Evolutionary conservation across 2,888 invertebrate species (phyloP).

Genomic region (Drosophila fungiperda): DNA sequence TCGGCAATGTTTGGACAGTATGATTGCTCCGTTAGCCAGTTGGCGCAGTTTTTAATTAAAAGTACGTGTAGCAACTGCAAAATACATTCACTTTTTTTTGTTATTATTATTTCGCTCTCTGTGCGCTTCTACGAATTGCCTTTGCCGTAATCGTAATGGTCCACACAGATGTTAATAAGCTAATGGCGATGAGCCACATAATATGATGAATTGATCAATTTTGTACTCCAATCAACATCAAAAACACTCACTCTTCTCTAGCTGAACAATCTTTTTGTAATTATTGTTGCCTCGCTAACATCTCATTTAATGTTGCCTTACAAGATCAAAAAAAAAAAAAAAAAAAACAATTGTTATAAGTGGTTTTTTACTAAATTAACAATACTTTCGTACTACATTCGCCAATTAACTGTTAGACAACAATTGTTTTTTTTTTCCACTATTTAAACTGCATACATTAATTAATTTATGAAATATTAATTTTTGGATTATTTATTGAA

Average conservation of each 20-base stretch:
- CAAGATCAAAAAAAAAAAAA: neutral
- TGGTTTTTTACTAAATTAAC: neutral
- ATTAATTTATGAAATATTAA: too few species aligned
- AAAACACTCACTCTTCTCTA: neutral
- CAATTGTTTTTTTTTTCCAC: neutral
- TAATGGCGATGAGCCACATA: slow-evolving; percentile 18
- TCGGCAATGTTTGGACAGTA: slow-evolving; percentile 68
- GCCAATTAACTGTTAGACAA: neutral
- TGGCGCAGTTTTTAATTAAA: slow-evolving; percentile 53
- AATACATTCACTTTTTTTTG: slow-evolving; percentile 71
- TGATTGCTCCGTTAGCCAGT: slow-evolving; percentile 51
- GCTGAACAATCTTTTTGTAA: neutral
- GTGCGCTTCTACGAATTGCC: neutral
- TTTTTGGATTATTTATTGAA: too few species aligned
- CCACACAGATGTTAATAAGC: slow-evolving; percentile 38
- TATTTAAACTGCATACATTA: too few species aligned
- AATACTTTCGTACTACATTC: neutral
- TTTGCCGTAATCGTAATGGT: slow-evolving; percentile 14
- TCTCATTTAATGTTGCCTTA: neutral
- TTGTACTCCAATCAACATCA: slow-evolving; percentile 13
- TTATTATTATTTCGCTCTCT: slow-evolving; percentile 16
- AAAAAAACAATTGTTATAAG: neutral
- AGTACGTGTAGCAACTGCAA: slow-evolving; percentile 63
- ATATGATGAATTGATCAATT: slow-evolving; percentile 13
- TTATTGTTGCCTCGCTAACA: slow-evolving; percentile 5